phyloP scores from a whole-genome alignment of 2,113 vertebrate species.

The Sinosuthora webbiana region DNA sequence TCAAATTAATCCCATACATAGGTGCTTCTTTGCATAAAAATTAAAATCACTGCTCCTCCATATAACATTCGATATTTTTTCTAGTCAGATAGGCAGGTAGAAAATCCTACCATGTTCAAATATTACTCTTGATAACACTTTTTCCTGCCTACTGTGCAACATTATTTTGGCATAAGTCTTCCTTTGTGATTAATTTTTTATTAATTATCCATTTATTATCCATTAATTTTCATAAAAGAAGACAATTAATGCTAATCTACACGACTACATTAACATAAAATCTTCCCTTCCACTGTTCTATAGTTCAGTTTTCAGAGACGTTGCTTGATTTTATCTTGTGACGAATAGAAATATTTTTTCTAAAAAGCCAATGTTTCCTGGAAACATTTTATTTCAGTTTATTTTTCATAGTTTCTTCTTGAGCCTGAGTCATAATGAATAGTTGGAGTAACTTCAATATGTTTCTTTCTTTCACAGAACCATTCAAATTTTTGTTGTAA shows the following conservation, averaged over 20 bases:
- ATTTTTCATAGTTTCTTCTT: neutral
- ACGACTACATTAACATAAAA: constrained; percentile 11
- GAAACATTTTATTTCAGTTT: neutral
- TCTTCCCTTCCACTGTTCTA: neutral
- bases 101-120: neutral
- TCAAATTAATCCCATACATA: neutral
- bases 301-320: neutral
- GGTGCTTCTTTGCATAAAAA: neutral
- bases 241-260: neutral
- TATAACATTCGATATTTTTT: neutral
- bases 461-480: neutral
- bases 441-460: neutral
- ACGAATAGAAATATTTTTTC: neutral
- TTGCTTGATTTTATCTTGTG: neutral
- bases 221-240: neutral
- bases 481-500: neutral
- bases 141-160: neutral
- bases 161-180: neutral
- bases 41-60: neutral
- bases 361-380: neutral
- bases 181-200: constrained; percentile 37
- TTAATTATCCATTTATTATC: neutral
- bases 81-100: neutral
- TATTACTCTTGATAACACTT: neutral
- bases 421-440: neutral